These are phyloP conservation scores for Trichogramma dendrolimi DNA, from an alignment of 2,888 invertebrate species.

Conservation along the genomic window DNA sequence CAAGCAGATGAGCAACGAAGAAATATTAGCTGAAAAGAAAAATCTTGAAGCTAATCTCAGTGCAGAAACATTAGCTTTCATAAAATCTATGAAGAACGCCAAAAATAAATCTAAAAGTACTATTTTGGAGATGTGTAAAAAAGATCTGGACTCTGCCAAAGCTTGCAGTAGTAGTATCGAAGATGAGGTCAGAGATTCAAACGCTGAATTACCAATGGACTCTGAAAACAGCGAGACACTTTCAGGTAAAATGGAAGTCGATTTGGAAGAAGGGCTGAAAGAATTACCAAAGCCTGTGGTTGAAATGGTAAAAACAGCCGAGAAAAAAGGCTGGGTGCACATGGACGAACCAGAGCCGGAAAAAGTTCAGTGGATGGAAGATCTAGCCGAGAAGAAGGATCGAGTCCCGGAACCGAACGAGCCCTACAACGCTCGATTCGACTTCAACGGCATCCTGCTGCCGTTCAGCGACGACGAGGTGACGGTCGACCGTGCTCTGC, in stretches of 20 bases:
- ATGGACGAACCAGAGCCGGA: conserved; percentile 83
- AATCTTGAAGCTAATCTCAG: conserved; percentile 64
- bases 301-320: conserved; percentile 48
- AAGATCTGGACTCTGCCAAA: neutral
- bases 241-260: conserved; percentile 31
- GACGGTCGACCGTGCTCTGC: conserved; percentile 64
- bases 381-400: conserved; percentile 57
- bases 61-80: conserved; percentile 65
- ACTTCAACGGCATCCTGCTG: conserved; percentile 73
- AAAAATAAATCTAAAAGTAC: conserved; percentile 36
- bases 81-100: conserved; percentile 54
- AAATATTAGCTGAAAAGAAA: conserved; percentile 71
- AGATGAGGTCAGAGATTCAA: conserved; percentile 8
- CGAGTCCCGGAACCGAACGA: conserved; percentile 51
- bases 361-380: conserved; percentile 86
- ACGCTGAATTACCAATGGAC: neutral
- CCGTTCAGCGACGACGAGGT: conserved; percentile 65
- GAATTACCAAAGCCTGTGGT: conserved; percentile 36
- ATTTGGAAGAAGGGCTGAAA: conserved; percentile 14
- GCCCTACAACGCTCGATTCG: conserved; percentile 76
- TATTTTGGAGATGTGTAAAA: conserved; percentile 29
- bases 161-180: conserved; percentile 20
- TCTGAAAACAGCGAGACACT: no score
- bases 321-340: conserved; percentile 72
- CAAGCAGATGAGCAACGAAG: conserved; percentile 65